A percentile compares a stretch with the other conserved stretches of the same genome.
phyloP scores from a whole-genome alignment of 2,888 invertebrate species.

The Agrochola lychnidis region DNA sequence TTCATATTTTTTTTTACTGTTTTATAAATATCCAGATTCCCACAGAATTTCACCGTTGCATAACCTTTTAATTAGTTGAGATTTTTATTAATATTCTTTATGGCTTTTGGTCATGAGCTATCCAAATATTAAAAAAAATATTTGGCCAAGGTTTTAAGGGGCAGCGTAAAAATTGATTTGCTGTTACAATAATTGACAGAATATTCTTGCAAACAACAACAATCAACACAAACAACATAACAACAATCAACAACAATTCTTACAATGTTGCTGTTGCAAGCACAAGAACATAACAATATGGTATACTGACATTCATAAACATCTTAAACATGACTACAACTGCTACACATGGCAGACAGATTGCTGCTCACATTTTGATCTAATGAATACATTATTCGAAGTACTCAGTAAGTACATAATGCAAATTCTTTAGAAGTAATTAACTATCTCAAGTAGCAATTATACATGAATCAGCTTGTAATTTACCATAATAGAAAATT shows the following conservation, averaged over 20 bases:
- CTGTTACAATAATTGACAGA: no score
- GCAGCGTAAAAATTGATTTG: no score
- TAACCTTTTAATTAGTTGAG: no score
- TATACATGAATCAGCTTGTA: constrained; percentile 2
- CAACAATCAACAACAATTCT: no score
- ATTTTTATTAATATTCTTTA: no score
- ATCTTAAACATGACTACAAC: not conserved
- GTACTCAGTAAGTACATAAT: not conserved
- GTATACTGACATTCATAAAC: not conserved
- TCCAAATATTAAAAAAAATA: no score
- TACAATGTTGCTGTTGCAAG: no score
- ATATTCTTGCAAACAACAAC: no score
- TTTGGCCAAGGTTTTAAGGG: no score
- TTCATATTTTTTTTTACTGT: not conserved
- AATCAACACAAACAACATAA: no score
- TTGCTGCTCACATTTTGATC: not conserved
- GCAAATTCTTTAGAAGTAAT: not conserved
- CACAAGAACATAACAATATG: not conserved
- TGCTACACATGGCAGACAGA: not conserved
- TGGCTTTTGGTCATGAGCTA: no score
- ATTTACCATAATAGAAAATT: not conserved
- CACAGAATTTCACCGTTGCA: no score
- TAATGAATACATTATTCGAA: not conserved
- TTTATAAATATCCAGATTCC: not conserved
- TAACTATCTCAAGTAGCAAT: constrained; percentile 11